Evolutionary conservation across 2,797 vertebrate species (phyloP), one percentile per base, ranked within the genome.

Genomic region (Lophius americanus): DNA sequence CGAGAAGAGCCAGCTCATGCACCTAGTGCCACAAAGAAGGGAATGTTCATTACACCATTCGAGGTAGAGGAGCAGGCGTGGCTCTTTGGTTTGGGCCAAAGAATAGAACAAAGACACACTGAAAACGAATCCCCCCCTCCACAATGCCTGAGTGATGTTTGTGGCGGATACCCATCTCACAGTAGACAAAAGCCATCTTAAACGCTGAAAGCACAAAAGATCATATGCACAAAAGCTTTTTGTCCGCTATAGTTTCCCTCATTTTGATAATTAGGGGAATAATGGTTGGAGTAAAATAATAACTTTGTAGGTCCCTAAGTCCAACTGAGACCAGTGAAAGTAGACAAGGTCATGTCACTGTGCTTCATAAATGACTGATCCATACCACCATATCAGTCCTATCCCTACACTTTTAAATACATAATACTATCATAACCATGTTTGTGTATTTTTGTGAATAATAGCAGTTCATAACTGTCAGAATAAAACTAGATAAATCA

Each of bases 1-100:
- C 80, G 91, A 95, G 95, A 96, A 95, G 95, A 95, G 94, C 93
- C 93, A 94, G 94, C 95, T 96, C 94, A 95, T 89, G 93, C 92
- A 93, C 94, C 95, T 94, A 89, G 93, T 88, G 81, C 93, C 93
- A 96, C 95, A 96, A 96, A 89, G 93, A 92, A 92, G 93, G 93
- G 95, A 95, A 94, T 95, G 93, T 95, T 96, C 93, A 88, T 93
- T 82, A 90, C 93, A 93, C 94, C 91, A 90, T 90, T 83, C 71
- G 76, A 90, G 89, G 89, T 94, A 95, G 95, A 95, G 94, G 95
- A 95, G 93, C 95, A 95, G 96, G 96, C 95, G 96, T 95, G 96
- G 95, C 93, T 94, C 93, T 94, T 95, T 95, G 88, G 90, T 92
- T 85, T 44, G 81, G 95, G 82, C 89, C 92, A 94, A 91, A 96